Percentiles rank a stretch among this genome's conserved stretches.
These are phyloP conservation scores for Dolichallabes microphthalmus DNA, from an alignment of 2,113 vertebrate genomes.

Conservation along the genomic window DNA sequence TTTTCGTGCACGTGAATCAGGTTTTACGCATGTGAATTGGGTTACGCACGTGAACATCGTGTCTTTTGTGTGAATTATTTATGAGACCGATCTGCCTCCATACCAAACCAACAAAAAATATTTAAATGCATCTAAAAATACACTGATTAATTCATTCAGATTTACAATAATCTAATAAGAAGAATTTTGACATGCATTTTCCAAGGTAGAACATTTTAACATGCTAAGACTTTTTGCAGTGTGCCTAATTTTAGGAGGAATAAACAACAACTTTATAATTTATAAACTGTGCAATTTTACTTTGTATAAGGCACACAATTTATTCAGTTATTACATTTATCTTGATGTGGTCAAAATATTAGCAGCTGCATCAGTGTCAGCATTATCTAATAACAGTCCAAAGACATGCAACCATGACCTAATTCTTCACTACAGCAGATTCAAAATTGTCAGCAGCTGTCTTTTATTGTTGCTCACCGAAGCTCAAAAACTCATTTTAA, in stretches of 20 bases:
- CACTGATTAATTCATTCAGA: not conserved
- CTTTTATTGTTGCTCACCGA: slow-evolving; percentile 1
- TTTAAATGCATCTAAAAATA: not conserved
- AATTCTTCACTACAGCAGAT: slow-evolving; percentile 4
- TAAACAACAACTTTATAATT: not conserved
- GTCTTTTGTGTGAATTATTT: too few species aligned
- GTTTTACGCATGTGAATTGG: too few species aligned
- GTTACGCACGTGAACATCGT: too few species aligned
- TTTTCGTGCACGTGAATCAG: too few species aligned
- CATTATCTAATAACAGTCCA: slow-evolving; percentile 2
- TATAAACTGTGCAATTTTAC: slow-evolving; percentile 10
- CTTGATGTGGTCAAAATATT: not conserved
- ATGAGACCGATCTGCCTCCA: too few species aligned
- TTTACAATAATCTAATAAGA: not conserved
- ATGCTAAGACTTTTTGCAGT: not conserved
- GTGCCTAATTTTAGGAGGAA: not conserved
- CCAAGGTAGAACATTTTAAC: not conserved
- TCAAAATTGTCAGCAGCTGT: slow-evolving; percentile 9
- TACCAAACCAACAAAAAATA: not conserved
- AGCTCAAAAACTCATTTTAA: slow-evolving; percentile 18
- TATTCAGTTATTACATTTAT: not conserved
- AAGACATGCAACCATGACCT: not conserved
- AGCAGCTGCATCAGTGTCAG: slow-evolving; percentile 5
- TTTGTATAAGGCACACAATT: slow-evolving; percentile 3
- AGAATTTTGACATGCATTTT: not conserved